These are phyloP conservation scores for Sorex maritimensis DNA, from an alignment of 2,797 vertebrate species.

Conservation along the genomic window DNA sequence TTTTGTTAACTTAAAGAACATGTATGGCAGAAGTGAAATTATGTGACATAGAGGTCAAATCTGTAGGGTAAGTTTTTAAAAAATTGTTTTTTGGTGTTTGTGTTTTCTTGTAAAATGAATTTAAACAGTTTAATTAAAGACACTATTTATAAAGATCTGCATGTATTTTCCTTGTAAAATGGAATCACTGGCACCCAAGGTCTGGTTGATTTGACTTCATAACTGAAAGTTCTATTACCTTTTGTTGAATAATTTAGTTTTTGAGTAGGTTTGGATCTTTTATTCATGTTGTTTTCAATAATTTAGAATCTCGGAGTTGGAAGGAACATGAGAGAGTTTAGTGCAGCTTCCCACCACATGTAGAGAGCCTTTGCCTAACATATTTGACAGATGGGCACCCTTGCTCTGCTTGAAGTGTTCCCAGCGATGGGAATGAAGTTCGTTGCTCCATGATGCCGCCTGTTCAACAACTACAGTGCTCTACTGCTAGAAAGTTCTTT, in stretches of 20 bases:
- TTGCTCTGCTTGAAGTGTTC: slow-evolving; percentile 58
- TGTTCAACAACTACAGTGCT: slow-evolving; percentile 35
- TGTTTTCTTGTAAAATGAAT: slow-evolving; percentile 59
- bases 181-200: background rate
- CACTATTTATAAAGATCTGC: slow-evolving; percentile 34
- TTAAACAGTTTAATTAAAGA: slow-evolving; percentile 71
- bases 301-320: slow-evolving; percentile 70
- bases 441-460: slow-evolving; percentile 27
- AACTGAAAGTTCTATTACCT: slow-evolving; percentile 50
- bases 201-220: background rate
- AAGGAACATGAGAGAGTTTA: slow-evolving; percentile 64
- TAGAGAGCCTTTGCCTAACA: slow-evolving; percentile 7
- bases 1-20: background rate
- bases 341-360: slow-evolving; percentile 33
- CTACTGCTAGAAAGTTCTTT: slow-evolving; percentile 66
- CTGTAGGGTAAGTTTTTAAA: background rate
- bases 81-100: background rate
- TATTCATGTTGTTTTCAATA: slow-evolving; percentile 75
- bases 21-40: slow-evolving; percentile 23
- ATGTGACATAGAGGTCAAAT: slow-evolving; percentile 48
- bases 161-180: slow-evolving; percentile 62
- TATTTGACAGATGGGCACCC: slow-evolving; percentile 31
- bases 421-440: slow-evolving; percentile 18
- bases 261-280: slow-evolving; percentile 69
- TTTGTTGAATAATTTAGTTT: slow-evolving; percentile 77